Conservation (phyloP, 2,113 vertebrate genomes). For the Aspiorhynchus laticeps region DNA sequence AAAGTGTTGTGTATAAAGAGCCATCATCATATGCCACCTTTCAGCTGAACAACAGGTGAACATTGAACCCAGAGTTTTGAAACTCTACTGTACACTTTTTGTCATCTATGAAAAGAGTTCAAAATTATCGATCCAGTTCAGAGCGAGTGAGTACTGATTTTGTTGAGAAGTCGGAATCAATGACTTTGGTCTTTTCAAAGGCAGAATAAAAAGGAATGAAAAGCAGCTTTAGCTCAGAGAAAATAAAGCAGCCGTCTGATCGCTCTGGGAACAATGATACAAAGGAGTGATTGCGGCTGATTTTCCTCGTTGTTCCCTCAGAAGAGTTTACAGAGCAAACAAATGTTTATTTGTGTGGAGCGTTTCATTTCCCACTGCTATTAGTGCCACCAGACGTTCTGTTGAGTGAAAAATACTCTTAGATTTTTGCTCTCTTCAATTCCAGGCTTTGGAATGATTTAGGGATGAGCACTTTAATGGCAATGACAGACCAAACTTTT, state of each 20-base stretch:
- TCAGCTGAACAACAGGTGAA: constrained; percentile 29
- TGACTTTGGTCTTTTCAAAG: constrained; percentile 52
- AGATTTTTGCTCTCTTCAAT: constrained; percentile 24
- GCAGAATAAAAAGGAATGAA: constrained; percentile 46
- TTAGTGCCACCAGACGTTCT: constrained; percentile 25
- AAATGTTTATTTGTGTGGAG: constrained; percentile 50
- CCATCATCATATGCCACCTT: background rate
- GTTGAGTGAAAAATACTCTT: constrained; percentile 29
- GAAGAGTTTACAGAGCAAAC: constrained; percentile 54
- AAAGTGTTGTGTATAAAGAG: background rate
- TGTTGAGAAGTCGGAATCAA: constrained; percentile 57
- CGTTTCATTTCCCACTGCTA: constrained; percentile 55
- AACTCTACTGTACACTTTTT: constrained; percentile 1
- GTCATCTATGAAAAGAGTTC: constrained; percentile 43
- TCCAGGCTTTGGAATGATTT: constrained; percentile 2
- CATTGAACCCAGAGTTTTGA: constrained; percentile 29
- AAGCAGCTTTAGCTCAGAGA: constrained; percentile 54
- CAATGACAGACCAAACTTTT: background rate
- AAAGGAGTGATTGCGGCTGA: constrained; percentile 55
- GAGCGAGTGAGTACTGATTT: constrained; percentile 40
- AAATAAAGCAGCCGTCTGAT: constrained; percentile 46
- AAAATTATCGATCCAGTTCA: constrained; percentile 58
- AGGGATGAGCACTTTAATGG: constrained; percentile 1
- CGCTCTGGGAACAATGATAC: constrained; percentile 50
- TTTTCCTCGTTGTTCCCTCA: constrained; percentile 41